Evolutionary conservation across 2,888 invertebrate genomes (phyloP), one percentile per base, ranked within the genome.

Genomic region (Lycia hirtaria): DNA sequence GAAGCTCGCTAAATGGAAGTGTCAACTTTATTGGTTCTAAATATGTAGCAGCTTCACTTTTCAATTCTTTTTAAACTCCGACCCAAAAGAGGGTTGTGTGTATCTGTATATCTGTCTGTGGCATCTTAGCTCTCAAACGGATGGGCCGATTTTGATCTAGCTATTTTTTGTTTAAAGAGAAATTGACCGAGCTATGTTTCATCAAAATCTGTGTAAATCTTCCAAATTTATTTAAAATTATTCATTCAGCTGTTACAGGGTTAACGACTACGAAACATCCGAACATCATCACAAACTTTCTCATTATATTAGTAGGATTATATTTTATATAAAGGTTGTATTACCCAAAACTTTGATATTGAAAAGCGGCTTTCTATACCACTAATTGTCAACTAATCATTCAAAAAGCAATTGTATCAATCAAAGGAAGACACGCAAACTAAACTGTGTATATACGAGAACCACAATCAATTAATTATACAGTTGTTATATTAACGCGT

Each of bases 381-480:
- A 33, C 43, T 43, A 20, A 45, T 45, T 30, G 7, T 45, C 15
- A 38, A 40, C 32, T 40, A 38, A 47, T 54, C 33, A 40, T 40
- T 20, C 47, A 47, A 45, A 54, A 41, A 41, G 47, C 48, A 32
- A 17, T 14, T 47, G 33, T 48, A 32, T 41, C 40, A 41, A 47
- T 54, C 48, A 41, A 54, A 54, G 40, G 33, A 24, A 54, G 47
- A 30, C 43, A 35, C 40, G 35, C 43, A 14, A 49, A 37, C 49
- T 49, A 43, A 55, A 37, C 37, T 43, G 37, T 37, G 30, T 49
- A 40, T 41, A 48, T 33, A 40, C 24, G 15, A 41, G 47, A 43
- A 55, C 48, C 55, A 41, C 28, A 49, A 37, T 43, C 48, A 55
- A 43, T 55, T 55, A 55, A 43, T 55, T 55, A 20, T 41, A 3